Percentiles rank a stretch among this genome's conserved stretches.
These are phyloP conservation scores for Phylloscopus trochilus DNA, from an alignment of 2,113 vertebrate species.

Conservation along the genomic window DNA sequence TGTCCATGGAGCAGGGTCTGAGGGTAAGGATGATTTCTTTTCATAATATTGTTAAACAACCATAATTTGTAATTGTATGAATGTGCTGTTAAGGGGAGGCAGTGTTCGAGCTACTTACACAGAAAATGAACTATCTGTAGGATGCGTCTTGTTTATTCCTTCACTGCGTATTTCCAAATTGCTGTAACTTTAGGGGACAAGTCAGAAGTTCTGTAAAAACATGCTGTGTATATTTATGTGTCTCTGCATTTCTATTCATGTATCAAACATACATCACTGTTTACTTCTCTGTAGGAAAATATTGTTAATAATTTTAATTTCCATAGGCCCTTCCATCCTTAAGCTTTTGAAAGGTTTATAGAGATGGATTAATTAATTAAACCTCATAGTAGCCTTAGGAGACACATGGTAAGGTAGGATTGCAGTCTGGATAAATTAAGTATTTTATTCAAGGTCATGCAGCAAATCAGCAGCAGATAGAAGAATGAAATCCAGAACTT, in stretches of 20 bases:
- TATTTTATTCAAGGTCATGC: not conserved
- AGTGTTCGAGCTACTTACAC: not conserved
- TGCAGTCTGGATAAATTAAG: not conserved
- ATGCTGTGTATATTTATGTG: not conserved
- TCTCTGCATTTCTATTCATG: not conserved
- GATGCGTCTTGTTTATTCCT: not conserved
- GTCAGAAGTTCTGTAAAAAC: not conserved
- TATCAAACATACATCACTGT: not conserved
- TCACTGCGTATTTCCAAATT: not conserved
- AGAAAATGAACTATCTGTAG: not conserved
- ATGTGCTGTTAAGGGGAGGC: not conserved
- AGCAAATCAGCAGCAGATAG: not conserved
- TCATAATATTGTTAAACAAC: not conserved
- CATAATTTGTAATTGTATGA: not conserved
- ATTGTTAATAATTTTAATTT: not conserved
- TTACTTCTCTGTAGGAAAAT: not conserved
- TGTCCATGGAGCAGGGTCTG: constrained; percentile 71
- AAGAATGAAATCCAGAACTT: not conserved
- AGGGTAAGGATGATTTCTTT: constrained; percentile 68
- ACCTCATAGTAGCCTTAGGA: not conserved
- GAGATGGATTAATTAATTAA: not conserved
- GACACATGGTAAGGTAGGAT: not conserved
- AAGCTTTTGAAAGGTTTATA: not conserved
- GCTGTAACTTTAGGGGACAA: not conserved
- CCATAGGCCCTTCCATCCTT: not conserved